Evolutionary conservation across 2,888 invertebrate species (phyloP).

Genomic region (Pinctada fucata): DNA sequence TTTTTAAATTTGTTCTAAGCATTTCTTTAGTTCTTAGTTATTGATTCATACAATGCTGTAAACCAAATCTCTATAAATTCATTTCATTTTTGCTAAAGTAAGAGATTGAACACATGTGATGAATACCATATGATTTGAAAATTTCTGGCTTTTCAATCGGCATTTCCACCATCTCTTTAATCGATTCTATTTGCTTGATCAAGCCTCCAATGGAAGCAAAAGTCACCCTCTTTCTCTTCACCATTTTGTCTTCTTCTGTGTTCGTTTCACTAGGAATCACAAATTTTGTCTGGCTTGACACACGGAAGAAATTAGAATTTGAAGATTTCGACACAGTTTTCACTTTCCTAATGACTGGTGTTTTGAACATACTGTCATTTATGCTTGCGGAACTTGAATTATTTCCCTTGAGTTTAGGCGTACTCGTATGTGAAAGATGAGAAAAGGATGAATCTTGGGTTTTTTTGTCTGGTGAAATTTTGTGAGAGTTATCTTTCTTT

Average conservation of each 20-base stretch:
- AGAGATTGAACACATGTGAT: too few relatives aligned
- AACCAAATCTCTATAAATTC: too few relatives aligned
- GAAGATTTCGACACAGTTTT: too few relatives aligned
- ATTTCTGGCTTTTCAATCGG: slow-evolving; percentile 62
- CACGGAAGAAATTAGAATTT: slow-evolving; percentile 43
- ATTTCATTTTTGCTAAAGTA: too few relatives aligned
- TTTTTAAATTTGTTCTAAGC: too few relatives aligned
- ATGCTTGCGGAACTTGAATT: slow-evolving; percentile 5
- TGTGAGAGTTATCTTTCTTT: background rate
- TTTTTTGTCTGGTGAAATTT: background rate
- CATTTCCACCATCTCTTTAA: slow-evolving; percentile 60
- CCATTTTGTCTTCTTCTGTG: background rate
- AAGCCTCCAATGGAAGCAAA: slow-evolving; percentile 63
- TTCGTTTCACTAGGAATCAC: slow-evolving; percentile 23
- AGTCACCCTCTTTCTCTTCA: slow-evolving; percentile 25
- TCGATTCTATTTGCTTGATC: slow-evolving; percentile 55
- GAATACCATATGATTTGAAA: slow-evolving; percentile 60
- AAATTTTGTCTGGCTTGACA: slow-evolving; percentile 45
- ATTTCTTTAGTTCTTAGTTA: too few relatives aligned
- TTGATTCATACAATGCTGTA: too few relatives aligned
- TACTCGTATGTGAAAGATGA: slow-evolving; percentile 5
- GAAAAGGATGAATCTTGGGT: background rate
- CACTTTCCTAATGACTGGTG: slow-evolving; percentile 33
- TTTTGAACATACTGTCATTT: slow-evolving; percentile 30
- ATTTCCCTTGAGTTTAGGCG: background rate